Evolutionary conservation across 2,888 invertebrate species (phyloP).

Genomic region (Erannis defoliaria): DNA sequence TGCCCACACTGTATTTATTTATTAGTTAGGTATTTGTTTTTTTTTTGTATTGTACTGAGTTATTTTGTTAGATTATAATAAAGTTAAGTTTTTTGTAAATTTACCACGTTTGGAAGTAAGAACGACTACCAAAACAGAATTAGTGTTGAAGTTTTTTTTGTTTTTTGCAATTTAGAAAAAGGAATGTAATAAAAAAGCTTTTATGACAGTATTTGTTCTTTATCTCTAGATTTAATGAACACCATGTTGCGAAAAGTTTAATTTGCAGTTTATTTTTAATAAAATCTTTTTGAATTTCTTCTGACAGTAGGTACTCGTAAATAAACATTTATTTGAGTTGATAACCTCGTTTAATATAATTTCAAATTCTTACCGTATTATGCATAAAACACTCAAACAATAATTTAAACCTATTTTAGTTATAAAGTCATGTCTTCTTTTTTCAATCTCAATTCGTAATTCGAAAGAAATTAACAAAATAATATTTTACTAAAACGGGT

Average conservation of each 20-base stretch:
- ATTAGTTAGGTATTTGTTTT: neutral
- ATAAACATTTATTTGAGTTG: conserved; percentile 20
- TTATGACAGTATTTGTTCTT: neutral
- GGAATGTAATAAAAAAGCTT: no score
- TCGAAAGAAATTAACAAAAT: no score
- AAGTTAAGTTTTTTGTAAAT: neutral
- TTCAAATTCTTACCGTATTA: neutral
- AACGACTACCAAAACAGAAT: neutral
- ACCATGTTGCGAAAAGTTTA: neutral
- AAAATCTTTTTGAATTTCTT: neutral
- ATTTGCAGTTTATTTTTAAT: conserved; percentile 2
- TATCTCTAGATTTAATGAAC: neutral
- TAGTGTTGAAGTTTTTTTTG: neutral
- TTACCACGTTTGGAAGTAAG: neutral
- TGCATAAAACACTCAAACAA: no score
- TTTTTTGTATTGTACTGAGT: neutral
- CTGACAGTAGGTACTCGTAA: conserved; percentile 15
- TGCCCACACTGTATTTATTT: neutral
- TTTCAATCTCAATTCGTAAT: no score
- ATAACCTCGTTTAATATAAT: conserved; percentile 10
- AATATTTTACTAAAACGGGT: no score
- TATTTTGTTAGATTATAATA: no score
- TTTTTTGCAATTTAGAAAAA: no score
- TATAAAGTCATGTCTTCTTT: no score
- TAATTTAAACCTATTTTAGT: no score